Base-by-base conservation (phyloP, 2,888 invertebrate species). In the Drosophila diplacantha region DNA sequence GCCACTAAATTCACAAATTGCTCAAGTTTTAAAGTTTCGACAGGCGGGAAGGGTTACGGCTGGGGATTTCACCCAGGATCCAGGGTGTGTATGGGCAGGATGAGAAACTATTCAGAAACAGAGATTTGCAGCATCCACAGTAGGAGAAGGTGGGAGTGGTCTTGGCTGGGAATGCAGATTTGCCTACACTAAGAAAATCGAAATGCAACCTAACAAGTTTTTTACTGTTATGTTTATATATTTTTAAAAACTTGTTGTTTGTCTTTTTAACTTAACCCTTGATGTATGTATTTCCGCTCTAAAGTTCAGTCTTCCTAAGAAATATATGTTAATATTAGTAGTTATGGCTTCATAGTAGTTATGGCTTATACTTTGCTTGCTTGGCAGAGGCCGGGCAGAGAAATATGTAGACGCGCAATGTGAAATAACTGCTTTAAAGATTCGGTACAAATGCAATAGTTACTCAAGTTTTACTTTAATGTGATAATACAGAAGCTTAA, bases 1-100 rank as follows among this genome's bases (percentile, higher is more conserved):
- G 77, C 61, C 81, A 82, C 80, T 82, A 79, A 80, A 79, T 79
- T 82, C 70, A 80, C 79, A 79, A 79, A 79, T 82, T 79, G 82
- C 77, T 82, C 71, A 82, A 79, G 79, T 79, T 79, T 79, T 79
- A 71, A 76, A 79, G 81, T 77, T 77, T 77, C 71, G 78, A 75
- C 75, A 77, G 75, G 53, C 44, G 51, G 54, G 55, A 60, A 29
- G 18, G 34, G 39, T 34, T 26, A 26, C 24, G 12, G 47, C n/a
- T 46, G 24, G 7, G 43, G 32, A 29, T 18, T 51, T 44, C 60
- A 29, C 37, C 32, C 35, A 53, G 65, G 54, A 63, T 64, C 66
- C 66, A 29, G 57, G 46, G 49, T 50, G 56, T 43, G 34, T 56
- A 34, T 52, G 38, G 60, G 64, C 46, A 50, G 55, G 38, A 41